Evolutionary conservation across 2,113 vertebrate genomes (phyloP).

Genomic region (Hucho hucho): DNA sequence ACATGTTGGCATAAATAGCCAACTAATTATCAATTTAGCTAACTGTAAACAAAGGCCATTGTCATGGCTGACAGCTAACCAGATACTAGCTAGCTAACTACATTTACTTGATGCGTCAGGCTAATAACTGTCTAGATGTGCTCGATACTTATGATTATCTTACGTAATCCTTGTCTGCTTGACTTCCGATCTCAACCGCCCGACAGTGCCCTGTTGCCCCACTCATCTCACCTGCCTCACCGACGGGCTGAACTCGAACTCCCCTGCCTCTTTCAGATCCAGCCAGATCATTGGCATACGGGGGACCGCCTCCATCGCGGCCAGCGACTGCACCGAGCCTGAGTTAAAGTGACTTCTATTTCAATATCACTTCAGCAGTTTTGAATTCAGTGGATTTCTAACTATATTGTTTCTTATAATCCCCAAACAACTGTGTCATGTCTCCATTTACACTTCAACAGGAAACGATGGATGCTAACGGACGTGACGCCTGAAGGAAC

Average conservation of each 20-base stretch:
- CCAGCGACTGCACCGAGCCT: slow-evolving; percentile 15
- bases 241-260: slow-evolving; percentile 74
- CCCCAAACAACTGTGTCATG: slow-evolving; percentile 74
- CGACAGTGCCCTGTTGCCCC: slow-evolving; percentile 73
- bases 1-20: too few species aligned
- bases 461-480: slow-evolving; percentile 60
- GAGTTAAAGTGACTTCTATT: slow-evolving; percentile 28
- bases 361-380: background rate
- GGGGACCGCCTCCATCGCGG: slow-evolving; percentile 93
- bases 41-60: background rate
- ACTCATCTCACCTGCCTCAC: slow-evolving; percentile 77
- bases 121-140: background rate
- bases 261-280: slow-evolving; percentile 86
- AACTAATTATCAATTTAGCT: too few species aligned
- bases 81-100: background rate
- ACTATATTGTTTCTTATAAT: slow-evolving; percentile 14
- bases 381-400: background rate
- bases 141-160: background rate
- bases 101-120: background rate
- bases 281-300: slow-evolving; percentile 99
- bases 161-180: slow-evolving; percentile 36
- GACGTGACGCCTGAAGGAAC: slow-evolving; percentile 38
- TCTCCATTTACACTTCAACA: slow-evolving; percentile 62
- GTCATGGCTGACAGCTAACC: background rate
- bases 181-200: slow-evolving; percentile 57